phyloP scores from a whole-genome alignment of 2,888 invertebrate genomes.

The Leptogaster cylindrica region DNA sequence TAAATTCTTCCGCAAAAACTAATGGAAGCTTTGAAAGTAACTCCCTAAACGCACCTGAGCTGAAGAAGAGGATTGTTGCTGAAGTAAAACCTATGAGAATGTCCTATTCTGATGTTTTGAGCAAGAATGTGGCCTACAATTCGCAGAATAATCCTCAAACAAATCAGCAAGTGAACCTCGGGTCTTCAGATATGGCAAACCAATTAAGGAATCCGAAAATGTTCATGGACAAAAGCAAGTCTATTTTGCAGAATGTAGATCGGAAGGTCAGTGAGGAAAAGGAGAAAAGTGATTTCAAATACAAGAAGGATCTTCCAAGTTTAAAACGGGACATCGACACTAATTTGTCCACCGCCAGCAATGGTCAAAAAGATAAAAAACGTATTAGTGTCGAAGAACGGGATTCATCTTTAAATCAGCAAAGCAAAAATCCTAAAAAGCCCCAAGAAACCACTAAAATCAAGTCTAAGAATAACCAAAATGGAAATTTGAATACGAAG shows the following conservation, averaged over 20 bases:
- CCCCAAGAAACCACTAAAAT: background rate
- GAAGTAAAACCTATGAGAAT: slow-evolving; percentile 88
- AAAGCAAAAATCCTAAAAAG: slow-evolving; percentile 10
- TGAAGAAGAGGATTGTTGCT: slow-evolving; percentile 72
- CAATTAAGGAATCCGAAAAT: slow-evolving; percentile 24
- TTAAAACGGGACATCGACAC: background rate
- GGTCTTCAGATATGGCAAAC: slow-evolving; percentile 61
- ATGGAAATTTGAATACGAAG: slow-evolving; percentile 3
- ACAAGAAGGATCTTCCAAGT: slow-evolving; percentile 2
- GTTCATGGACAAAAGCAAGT: slow-evolving; percentile 8
- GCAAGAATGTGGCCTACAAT: slow-evolving; percentile 64
- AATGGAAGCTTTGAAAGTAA: slow-evolving; percentile 50
- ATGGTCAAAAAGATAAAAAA: slow-evolving; percentile 19
- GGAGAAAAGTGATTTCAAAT: slow-evolving; percentile 37
- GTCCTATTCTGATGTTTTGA: slow-evolving; percentile 82
- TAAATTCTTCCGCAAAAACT: slow-evolving; percentile 45
- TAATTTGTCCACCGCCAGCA: background rate
- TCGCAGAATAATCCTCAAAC: slow-evolving; percentile 63
- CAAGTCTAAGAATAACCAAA: slow-evolving; percentile 10
- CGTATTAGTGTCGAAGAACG: background rate
- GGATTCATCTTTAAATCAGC: background rate
- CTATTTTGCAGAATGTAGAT: background rate
- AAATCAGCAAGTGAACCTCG: slow-evolving; percentile 48
- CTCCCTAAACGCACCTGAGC: slow-evolving; percentile 48
- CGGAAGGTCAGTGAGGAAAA: slow-evolving; percentile 27